phyloP scores from a whole-genome alignment of 2,888 invertebrate species.

The Notocelia uddmanniana region DNA sequence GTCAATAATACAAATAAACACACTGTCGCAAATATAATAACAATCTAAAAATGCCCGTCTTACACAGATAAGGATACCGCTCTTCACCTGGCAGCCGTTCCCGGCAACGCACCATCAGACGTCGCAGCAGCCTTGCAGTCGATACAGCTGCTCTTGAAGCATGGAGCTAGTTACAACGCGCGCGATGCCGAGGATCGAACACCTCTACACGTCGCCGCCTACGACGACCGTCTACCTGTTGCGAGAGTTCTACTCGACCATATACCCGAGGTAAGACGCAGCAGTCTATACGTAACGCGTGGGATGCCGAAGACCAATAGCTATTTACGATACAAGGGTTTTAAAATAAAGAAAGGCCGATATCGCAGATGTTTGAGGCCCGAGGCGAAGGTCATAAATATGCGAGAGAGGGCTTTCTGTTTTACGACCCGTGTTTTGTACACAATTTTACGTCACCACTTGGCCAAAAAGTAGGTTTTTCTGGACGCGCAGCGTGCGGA shows the following conservation, averaged over 20 bases:
- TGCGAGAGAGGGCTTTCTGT: no score
- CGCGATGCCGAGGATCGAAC: conserved; percentile 25
- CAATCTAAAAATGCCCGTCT: neutral
- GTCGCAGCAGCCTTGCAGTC: neutral
- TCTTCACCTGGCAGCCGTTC: conserved; percentile 67
- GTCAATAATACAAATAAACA: no score
- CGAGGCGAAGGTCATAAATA: no score
- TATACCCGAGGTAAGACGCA: conserved; percentile 20
- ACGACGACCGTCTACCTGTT: conserved; percentile 29
- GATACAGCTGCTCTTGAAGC: conserved; percentile 52
- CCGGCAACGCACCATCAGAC: conserved; percentile 55
- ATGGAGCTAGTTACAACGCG: conserved; percentile 47
- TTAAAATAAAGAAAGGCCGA: no score
- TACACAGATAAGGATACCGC: conserved; percentile 67
- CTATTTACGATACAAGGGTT: no score
- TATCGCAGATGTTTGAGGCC: no score
- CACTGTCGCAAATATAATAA: neutral
- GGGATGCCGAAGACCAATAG: neutral
- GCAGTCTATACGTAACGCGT: neutral
- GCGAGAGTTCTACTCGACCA: conserved; percentile 9
- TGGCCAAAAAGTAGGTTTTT: no score
- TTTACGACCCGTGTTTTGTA: no score
- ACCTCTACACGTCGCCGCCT: conserved; percentile 15
- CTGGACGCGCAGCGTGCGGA: no score
- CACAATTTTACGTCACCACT: no score